Percentiles rank a stretch among this genome's conserved stretches.
Evolutionary conservation across 2,888 invertebrate genomes (phyloP).

Genomic region (Pterobdella sp.): DNA sequence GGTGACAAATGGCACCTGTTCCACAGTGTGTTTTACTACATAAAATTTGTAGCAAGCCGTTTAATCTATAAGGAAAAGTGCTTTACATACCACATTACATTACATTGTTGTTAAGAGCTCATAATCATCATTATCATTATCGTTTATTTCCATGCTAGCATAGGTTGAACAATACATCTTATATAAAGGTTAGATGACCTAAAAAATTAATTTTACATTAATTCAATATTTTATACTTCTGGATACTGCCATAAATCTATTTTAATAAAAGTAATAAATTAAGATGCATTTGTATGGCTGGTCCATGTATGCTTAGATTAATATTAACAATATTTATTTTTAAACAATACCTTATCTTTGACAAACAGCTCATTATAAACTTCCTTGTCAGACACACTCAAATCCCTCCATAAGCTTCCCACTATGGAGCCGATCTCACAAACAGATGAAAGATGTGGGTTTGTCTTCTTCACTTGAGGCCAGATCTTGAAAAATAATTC

Average conservation of each 20-base stretch:
- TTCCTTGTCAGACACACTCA: slow-evolving; percentile 24
- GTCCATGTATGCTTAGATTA: not conserved
- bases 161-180: not conserved
- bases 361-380: slow-evolving; percentile 26
- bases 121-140: too few relatives aligned
- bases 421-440: slow-evolving; percentile 31
- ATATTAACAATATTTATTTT: too few relatives aligned
- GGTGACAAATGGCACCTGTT: too few relatives aligned
- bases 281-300: too few relatives aligned
- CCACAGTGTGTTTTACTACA: too few relatives aligned
- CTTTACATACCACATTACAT: too few relatives aligned
- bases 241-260: not conserved
- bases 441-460: slow-evolving; percentile 28
- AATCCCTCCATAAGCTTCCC: slow-evolving; percentile 29
- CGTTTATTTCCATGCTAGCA: too few relatives aligned
- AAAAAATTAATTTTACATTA: not conserved
- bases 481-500: slow-evolving; percentile 23
- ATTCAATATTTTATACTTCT: not conserved
- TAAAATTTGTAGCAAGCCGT: too few relatives aligned
- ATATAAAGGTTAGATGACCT: not conserved
- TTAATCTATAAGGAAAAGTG: too few relatives aligned
- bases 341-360: slow-evolving; percentile 27
- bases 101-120: too few relatives aligned
- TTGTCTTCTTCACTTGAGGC: slow-evolving; percentile 29
- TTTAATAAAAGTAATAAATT: not conserved